Percentiles rank a stretch among this genome's conserved stretches.
Conservation (phyloP, 1,140 invertebrate species). For the Idris sp. region DNA sequence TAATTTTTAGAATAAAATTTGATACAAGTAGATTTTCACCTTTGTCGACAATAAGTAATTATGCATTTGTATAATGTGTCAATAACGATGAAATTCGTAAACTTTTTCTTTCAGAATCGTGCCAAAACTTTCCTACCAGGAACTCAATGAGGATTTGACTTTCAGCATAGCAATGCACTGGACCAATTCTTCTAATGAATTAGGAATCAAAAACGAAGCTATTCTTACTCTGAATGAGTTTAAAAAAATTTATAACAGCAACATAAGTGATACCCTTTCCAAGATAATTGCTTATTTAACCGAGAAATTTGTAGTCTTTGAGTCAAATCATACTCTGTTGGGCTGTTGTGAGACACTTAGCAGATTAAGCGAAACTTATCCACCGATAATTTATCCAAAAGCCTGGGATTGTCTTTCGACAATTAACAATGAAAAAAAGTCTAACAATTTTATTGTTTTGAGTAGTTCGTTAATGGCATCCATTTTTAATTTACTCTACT, state of each 20-base stretch:
- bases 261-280: conserved; percentile 65
- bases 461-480: conserved; percentile 50
- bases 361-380: conserved; percentile 75
- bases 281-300: conserved; percentile 64
- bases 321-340: conserved; percentile 74
- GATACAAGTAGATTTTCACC: too few relatives aligned
- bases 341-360: conserved; percentile 80
- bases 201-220: background rate
- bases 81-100: too few relatives aligned
- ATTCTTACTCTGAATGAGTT: conserved; percentile 21
- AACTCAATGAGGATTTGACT: conserved; percentile 69
- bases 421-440: conserved; percentile 4
- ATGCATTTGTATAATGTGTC: too few relatives aligned
- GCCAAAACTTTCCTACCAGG: conserved; percentile 74
- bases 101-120: conserved; percentile 78
- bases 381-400: conserved; percentile 76
- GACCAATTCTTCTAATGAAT: background rate
- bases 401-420: conserved; percentile 78
- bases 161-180: conserved; percentile 31
- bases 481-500: conserved; percentile 79
- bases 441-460: conserved; percentile 3
- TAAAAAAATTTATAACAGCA: conserved; percentile 41
- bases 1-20: too few relatives aligned
- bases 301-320: conserved; percentile 68
- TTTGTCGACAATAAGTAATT: too few relatives aligned